phyloP scores from a whole-genome alignment of 2,113 vertebrate species.

The Formicarius rufipectus region DNA sequence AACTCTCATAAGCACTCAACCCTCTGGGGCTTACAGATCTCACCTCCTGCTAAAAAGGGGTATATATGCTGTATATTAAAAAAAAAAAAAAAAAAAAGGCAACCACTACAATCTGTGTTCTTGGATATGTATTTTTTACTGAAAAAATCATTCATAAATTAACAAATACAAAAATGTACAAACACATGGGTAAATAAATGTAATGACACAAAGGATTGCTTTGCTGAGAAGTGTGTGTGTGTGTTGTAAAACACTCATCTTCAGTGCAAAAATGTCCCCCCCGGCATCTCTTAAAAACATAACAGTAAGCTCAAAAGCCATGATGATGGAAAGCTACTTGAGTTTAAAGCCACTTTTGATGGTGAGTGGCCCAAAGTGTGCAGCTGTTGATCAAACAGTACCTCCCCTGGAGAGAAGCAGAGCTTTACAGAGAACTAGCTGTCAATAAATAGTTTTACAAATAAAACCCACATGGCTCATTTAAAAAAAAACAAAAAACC shows the following conservation, averaged over 20 bases:
- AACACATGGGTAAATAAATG: constrained; percentile 84
- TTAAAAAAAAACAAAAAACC: neutral
- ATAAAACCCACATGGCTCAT: constrained; percentile 39
- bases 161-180: constrained; percentile 89
- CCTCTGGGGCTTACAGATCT: neutral
- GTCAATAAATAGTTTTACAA: constrained; percentile 52
- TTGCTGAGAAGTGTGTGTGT: constrained; percentile 77
- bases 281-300: constrained; percentile 79
- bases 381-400: neutral
- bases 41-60: neutral
- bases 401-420: constrained; percentile 9
- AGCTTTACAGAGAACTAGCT: neutral
- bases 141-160: constrained; percentile 88
- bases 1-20: neutral
- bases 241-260: constrained; percentile 80
- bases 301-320: constrained; percentile 72
- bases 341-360: constrained; percentile 36
- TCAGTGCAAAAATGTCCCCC: constrained; percentile 84
- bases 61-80: too few relatives aligned
- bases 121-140: constrained; percentile 80
- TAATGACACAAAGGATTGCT: constrained; percentile 81
- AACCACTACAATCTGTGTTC: constrained; percentile 53
- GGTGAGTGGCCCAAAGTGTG: neutral
- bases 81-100: too few relatives aligned
- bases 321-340: constrained; percentile 39